Evolutionary conservation across 2,797 vertebrate species (phyloP).

Genomic region (Moxostoma hubbsi): DNA sequence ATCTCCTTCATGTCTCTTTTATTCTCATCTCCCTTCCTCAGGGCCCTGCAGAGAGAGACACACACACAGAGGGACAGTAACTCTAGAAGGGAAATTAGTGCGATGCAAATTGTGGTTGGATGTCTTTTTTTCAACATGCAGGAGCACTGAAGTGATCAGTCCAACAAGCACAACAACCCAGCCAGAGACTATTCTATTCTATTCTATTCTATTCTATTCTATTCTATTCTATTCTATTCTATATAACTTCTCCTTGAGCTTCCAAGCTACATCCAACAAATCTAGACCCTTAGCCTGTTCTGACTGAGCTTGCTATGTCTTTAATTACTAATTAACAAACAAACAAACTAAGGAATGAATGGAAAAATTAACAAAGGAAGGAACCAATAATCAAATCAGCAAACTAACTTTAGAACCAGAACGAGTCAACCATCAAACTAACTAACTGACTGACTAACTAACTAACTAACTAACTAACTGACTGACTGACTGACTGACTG

Average conservation of each 20-base stretch:
- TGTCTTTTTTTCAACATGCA: slow-evolving; percentile 51
- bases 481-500: too few relatives aligned
- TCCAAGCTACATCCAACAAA: too few relatives aligned
- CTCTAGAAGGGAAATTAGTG: slow-evolving; percentile 68
- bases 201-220: not conserved
- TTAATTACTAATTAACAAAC: not conserved
- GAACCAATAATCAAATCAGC: too few relatives aligned
- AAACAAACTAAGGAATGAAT: too few relatives aligned
- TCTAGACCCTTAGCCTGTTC: not conserved
- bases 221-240: too few relatives aligned
- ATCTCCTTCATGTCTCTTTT: slow-evolving; percentile 52
- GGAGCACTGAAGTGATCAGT: slow-evolving; percentile 29
- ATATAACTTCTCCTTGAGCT: not conserved
- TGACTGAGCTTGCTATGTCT: not conserved
- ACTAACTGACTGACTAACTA: too few relatives aligned
- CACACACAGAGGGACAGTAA: slow-evolving; percentile 58
- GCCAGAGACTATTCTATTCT: not conserved
- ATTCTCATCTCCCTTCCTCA: slow-evolving; percentile 45
- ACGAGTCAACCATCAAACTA: too few relatives aligned
- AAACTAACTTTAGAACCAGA: too few relatives aligned
- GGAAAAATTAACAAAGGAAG: too few relatives aligned
- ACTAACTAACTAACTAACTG: too few relatives aligned
- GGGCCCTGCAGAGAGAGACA: slow-evolving; percentile 35
- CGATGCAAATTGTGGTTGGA: slow-evolving; percentile 71
- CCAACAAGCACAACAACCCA: slow-evolving; percentile 19